Base-by-base conservation (phyloP, 2,113 vertebrate species). In the Anthoscopus minutus region DNA sequence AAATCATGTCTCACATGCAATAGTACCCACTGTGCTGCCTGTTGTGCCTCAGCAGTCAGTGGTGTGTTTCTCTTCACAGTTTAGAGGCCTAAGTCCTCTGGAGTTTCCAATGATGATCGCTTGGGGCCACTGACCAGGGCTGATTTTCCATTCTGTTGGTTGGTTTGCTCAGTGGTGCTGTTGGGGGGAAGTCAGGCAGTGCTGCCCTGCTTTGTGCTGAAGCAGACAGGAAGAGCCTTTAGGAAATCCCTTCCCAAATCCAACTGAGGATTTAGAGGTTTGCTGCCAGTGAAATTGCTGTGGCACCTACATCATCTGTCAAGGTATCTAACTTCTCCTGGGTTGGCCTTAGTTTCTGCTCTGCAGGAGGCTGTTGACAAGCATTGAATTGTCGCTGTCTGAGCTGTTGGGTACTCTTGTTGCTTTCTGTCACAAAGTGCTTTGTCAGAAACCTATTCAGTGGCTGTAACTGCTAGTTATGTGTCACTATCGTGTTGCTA, bases 401-500 rank as follows among this genome's bases (percentile, higher is more conserved):
- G 24, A 58, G 53, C 13, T 51, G 19, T 17, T 58, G 23, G 19
- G 65, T n/a, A 18, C 23, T 53, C 38, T 53, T 45, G 22, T 4
- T 19, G 16, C 23, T 60, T 81, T 53, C 38, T 53, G 11, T 40
- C 61, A 45, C 13, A 30, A 47, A 60, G 30, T 1, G 0, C 13
- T 40, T 40, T 40, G n/a, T 60, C 24, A 31, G 53, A 47, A 28
- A 30, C 24, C 15, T 37, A 54, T 19, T 8, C 11, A 53, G 6
- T 47, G 70, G 22, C 38, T 51, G 18, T 9, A 12, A 21, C 77
- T 65, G 22, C 23, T 44, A 33, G 23, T 40, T 53, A 35, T 13
- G 12, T 33, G 24, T 42, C 0, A 0, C 16, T 76, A 12, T 18
- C 1, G 0, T 44, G 17, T 70, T 88, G 79, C 37, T 82, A 88